Percentiles rank a stretch among this genome's conserved stretches.
Conservation (phyloP, 2,888 invertebrate genomes). For the Scaptomyza flava region DNA sequence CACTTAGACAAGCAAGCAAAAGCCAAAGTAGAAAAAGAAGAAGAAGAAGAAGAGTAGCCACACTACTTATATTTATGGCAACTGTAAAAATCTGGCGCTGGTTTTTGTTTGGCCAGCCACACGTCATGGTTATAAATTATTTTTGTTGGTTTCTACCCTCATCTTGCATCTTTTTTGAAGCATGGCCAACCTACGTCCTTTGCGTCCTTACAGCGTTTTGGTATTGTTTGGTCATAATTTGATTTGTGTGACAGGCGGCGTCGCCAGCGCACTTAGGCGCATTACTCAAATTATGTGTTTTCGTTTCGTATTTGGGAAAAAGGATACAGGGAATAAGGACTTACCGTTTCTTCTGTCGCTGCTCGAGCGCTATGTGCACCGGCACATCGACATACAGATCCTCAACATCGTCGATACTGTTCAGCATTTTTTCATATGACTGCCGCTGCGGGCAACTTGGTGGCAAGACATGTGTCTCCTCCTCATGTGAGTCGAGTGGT, state of each 20-base stretch:
- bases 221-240: slow-evolving; percentile 69
- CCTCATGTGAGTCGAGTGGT: slow-evolving; percentile 9
- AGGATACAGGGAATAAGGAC: slow-evolving; percentile 37
- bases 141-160: slow-evolving; percentile 50
- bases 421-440: slow-evolving; percentile 72
- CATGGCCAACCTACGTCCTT: slow-evolving; percentile 12
- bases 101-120: slow-evolving; percentile 66
- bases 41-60: slow-evolving; percentile 8
- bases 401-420: slow-evolving; percentile 82
- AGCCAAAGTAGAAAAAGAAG: slow-evolving; percentile 9
- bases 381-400: slow-evolving; percentile 83
- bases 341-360: slow-evolving; percentile 82
- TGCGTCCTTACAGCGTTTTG: slow-evolving; percentile 36
- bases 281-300: slow-evolving; percentile 46
- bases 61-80: slow-evolving; percentile 56
- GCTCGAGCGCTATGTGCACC: slow-evolving; percentile 80
- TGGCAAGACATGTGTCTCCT: slow-evolving; percentile 19
- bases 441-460: slow-evolving; percentile 56
- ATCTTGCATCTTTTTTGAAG: background rate
- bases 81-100: slow-evolving; percentile 67
- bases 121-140: slow-evolving; percentile 79
- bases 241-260: slow-evolving; percentile 73
- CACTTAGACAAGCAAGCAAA: slow-evolving; percentile 28
- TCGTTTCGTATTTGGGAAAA: background rate
- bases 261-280: slow-evolving; percentile 69